Base-by-base conservation (phyloP, 2,888 invertebrate genomes). In the Tiliacea citrago region DNA sequence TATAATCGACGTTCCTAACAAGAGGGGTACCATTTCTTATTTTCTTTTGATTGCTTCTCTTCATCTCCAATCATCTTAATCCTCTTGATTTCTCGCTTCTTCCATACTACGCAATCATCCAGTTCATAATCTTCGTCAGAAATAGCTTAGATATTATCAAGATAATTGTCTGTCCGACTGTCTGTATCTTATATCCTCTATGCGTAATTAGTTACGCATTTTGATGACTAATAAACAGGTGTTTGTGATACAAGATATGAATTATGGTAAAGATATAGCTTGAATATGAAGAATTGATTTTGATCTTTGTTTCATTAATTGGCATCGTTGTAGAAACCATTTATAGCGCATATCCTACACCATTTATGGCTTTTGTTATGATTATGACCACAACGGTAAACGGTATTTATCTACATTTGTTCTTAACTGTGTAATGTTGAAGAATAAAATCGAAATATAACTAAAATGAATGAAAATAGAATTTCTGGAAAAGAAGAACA, bases 141-240 rank as follows among this genome's bases (percentile, higher is more conserved):
- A 78, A 75, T 78, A 74, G 55, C 75, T 71, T 57, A 74, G 75
- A 79, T 85, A 72, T 83, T 81, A 83, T 82, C 76, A 80, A 63
- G 68, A 66, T 83, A 83, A 83, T 83, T 80, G 83, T 85, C 82
- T 76, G 65, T 83, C 71, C 55, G 73, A 81, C 65, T 81, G 80
- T 82, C 70, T 80, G 75, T 81, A 58, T 55, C 60, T 29, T 29
- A 29, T 67, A 75, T 85, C 81, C 75, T 88, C 80, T 79, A 85
- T 84, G 81, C 66, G 80, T 81, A 87, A 82, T 83, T 83, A 75
- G 73, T 85, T 84, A 82, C 73, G 72, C 77, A 82, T 83, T 79
- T 76, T 79, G 76, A 87, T 91, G 88, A 91, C 86, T 90, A 90
- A 90, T 84, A 85, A 84, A 86, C 92, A 92, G 92, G 91, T 92